Conservation (phyloP, 2,113 vertebrate species). For the Ammodytes marinus region DNA sequence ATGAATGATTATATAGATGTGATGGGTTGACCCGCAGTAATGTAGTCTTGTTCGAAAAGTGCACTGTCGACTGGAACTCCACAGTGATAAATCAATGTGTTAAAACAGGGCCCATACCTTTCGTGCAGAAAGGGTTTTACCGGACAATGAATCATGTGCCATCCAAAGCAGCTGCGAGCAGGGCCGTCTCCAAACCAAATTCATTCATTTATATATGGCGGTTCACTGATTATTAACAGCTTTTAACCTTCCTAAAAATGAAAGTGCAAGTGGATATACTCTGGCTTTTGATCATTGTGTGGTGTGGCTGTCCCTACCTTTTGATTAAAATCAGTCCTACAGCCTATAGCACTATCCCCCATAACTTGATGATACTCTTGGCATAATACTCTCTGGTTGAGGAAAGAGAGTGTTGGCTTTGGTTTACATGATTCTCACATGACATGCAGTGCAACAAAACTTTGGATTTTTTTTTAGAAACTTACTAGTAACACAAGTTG, state of each 20-base stretch:
- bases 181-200: slow-evolving; percentile 13
- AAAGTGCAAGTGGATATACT: background rate
- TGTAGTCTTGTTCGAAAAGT: slow-evolving; percentile 69
- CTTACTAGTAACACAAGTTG: too few species aligned
- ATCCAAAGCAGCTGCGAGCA: background rate
- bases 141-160: slow-evolving; percentile 30
- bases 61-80: slow-evolving; percentile 61
- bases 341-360: too few species aligned
- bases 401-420: too few species aligned
- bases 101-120: slow-evolving; percentile 51
- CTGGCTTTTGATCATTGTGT: background rate
- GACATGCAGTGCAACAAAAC: background rate
- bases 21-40: slow-evolving; percentile 75
- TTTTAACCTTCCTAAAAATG: background rate
- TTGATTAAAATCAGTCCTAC: too few species aligned
- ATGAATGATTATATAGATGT: slow-evolving; percentile 76
- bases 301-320: background rate
- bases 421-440: background rate
- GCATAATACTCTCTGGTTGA: too few species aligned
- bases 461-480: background rate
- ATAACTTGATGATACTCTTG: too few species aligned
- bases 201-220: background rate
- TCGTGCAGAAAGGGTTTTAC: slow-evolving; percentile 27
- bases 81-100: slow-evolving; percentile 72
- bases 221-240: background rate